phyloP scores from a whole-genome alignment of 2,888 invertebrate species.

The Cantharis lateralis region DNA sequence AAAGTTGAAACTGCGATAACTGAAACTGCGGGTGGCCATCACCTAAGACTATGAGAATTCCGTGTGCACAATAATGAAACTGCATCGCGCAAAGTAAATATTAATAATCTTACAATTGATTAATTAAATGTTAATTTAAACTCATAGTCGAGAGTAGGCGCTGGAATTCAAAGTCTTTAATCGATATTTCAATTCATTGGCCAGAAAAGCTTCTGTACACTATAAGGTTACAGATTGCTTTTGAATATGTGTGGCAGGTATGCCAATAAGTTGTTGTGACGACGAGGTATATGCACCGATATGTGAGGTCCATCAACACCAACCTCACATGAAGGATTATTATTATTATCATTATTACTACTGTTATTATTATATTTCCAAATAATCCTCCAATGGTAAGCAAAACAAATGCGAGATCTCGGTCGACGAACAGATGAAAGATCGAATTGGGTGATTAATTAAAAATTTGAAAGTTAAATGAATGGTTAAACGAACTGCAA shows the following conservation, averaged over 20 bases:
- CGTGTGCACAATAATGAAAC: constrained; percentile 15
- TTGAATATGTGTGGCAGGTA: constrained; percentile 26
- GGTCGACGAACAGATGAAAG: too few relatives aligned
- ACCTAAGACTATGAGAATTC: constrained; percentile 24
- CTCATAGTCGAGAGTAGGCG: constrained; percentile 12
- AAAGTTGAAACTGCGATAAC: constrained; percentile 21
- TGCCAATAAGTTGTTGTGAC: constrained; percentile 25
- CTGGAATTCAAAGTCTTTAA: constrained; percentile 24
- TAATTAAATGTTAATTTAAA: constrained; percentile 25
- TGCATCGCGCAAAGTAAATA: constrained; percentile 21
- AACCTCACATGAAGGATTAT: constrained; percentile 21
- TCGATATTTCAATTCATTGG: constrained; percentile 23
- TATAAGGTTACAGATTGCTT: constrained; percentile 26
- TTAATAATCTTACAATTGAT: constrained; percentile 19
- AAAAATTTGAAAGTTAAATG: not conserved
- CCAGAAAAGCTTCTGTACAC: constrained; percentile 9
- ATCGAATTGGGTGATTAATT: not conserved
- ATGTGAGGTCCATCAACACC: constrained; percentile 28
- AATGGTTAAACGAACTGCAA: constrained; percentile 1
- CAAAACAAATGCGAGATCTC: too few relatives aligned
- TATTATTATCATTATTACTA: not conserved
- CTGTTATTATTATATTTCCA: not conserved
- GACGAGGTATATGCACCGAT: constrained; percentile 23
- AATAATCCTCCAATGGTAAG: too few relatives aligned
- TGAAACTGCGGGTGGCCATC: constrained; percentile 29